Evolutionary conservation across 2,797 vertebrate species (phyloP).

Genomic region (Sebastes oblongus): DNA sequence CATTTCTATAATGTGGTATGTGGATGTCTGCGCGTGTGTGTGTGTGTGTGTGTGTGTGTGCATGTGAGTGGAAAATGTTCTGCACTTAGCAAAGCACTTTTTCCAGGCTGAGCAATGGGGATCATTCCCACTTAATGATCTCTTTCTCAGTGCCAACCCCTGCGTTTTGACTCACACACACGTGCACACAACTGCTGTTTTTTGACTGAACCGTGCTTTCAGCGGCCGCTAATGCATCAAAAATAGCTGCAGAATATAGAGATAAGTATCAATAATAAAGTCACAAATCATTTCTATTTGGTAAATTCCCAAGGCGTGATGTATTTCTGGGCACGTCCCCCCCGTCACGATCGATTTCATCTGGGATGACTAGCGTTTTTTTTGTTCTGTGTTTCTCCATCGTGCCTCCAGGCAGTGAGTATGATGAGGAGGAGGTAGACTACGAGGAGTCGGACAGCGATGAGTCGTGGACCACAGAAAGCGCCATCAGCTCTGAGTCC

Average conservation of each 20-base stretch:
- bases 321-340: not conserved
- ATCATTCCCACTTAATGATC: constrained; percentile 81
- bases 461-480: constrained; percentile 98
- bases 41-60: constrained; percentile 22
- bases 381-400: constrained; percentile 40
- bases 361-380: constrained; percentile 40
- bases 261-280: constrained; percentile 38
- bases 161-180: constrained; percentile 48
- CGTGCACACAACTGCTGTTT: constrained; percentile 30
- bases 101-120: constrained; percentile 73
- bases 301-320: constrained; percentile 32
- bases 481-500: constrained; percentile 96
- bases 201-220: constrained; percentile 29
- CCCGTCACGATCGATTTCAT: constrained; percentile 12
- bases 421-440: constrained; percentile 96
- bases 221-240: constrained; percentile 6
- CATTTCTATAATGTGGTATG: not conserved
- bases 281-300: constrained; percentile 17
- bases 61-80: constrained; percentile 71
- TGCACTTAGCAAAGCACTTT: constrained; percentile 69
- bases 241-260: constrained; percentile 17
- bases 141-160: constrained; percentile 69
- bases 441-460: constrained; percentile 98
- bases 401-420: constrained; percentile 89
- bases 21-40: constrained; percentile 7